Evolutionary conservation across 2,113 vertebrate species (phyloP), one percentile per base, ranked within the genome.

Genomic region (Amazona guildingii): DNA sequence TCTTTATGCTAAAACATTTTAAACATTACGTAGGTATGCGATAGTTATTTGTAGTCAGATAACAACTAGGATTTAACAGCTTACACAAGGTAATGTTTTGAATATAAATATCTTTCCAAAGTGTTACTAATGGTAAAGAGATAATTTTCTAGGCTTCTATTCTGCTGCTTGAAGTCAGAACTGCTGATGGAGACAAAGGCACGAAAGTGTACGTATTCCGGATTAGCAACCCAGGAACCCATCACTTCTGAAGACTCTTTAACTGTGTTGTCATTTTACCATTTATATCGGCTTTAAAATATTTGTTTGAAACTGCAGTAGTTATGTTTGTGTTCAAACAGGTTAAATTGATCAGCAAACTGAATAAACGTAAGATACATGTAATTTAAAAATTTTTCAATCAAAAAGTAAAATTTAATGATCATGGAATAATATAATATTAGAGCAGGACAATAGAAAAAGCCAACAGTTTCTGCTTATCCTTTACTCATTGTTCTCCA

Each of bases 61-160:
- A 95, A 83, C 86, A 80, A 76, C 90, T 96, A 97, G 97, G 98
- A 97, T 97, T 97, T 98, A 98, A 97, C 98, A 98, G 95, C 98
- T 98, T 98, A 90, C 97, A 97, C 98, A 98, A 97, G 98, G 98
- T 98, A 98, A 98, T 98, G 98, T 98, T 98, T 98, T 98, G 97
- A 98, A 98, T 98, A 98, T 98, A 98, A 97, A 97, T 97, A 98
- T 99, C 98, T 99, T 99, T 99, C 99, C 99, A 99, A 99, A 99
- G 99, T 99, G 99, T 99, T 99, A 99, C 99, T 99, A 99, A 99
- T 99, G 99, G 99, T 99, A 99, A 99, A 99, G 99, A 99, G 99
- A 99, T 98, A 98, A 99, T 99, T 99, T 99, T 99, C 99, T 99
- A 99, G 99, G 99, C 99, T 99, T 99, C 99, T 99, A 99, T 99